Evolutionary conservation across 2,797 vertebrate genomes (phyloP).

Genomic region (Chromobotia macracanthus): DNA sequence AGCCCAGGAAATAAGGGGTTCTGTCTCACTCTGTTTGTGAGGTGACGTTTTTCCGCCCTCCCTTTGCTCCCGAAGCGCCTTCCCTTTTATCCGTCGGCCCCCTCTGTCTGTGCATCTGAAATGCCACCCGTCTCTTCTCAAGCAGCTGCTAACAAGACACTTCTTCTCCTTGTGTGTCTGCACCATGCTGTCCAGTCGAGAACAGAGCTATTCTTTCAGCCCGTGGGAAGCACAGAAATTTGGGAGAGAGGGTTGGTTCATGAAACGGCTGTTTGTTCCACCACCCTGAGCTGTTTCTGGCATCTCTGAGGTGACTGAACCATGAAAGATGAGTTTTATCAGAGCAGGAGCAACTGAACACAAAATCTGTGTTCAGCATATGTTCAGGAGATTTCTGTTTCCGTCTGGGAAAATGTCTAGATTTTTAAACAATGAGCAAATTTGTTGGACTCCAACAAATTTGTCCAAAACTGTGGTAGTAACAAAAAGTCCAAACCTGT

Average conservation of each 20-base stretch:
- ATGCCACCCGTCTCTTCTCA: slow-evolving; percentile 71
- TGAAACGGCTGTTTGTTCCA: slow-evolving; percentile 46
- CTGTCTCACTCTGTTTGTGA: slow-evolving; percentile 68
- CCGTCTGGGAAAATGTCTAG: background rate
- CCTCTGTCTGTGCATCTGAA: slow-evolving; percentile 69
- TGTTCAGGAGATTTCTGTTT: background rate
- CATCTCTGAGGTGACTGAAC: slow-evolving; percentile 24
- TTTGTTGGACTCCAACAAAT: background rate
- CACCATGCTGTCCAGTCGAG: slow-evolving; percentile 61
- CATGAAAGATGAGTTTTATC: slow-evolving; percentile 22
- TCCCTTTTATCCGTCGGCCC: slow-evolving; percentile 57
- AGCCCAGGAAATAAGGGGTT: slow-evolving; percentile 61
- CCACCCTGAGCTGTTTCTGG: slow-evolving; percentile 12
- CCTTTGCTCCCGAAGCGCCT: slow-evolving; percentile 28
- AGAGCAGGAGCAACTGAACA: slow-evolving; percentile 11
- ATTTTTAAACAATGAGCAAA: too few species aligned
- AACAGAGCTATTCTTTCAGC: slow-evolving; percentile 69
- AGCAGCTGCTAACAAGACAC: slow-evolving; percentile 70
- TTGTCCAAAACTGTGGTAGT: background rate
- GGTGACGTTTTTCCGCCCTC: slow-evolving; percentile 66
- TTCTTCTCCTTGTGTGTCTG: slow-evolving; percentile 63
- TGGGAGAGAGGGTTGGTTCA: slow-evolving; percentile 49
- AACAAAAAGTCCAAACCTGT: too few species aligned
- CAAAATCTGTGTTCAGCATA: background rate
- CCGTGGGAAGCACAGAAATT: slow-evolving; percentile 28